These are phyloP conservation scores for Macrotus californicus DNA, from an alignment of 2,113 vertebrate species.

Conservation along the genomic window DNA sequence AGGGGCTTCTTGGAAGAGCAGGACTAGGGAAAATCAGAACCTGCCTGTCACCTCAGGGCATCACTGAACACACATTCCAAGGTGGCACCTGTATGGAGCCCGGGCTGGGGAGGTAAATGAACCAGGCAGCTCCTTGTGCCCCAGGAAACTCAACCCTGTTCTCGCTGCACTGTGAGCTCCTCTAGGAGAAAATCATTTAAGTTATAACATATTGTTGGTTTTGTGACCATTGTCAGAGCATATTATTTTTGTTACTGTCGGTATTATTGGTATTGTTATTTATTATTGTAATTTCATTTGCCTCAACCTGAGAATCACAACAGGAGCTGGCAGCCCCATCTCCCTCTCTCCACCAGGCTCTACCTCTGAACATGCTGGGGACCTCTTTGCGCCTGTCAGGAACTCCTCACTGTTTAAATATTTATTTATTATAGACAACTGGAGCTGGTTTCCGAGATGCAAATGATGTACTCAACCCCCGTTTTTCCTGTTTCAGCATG, in stretches of 20 bases:
- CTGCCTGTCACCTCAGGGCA: neutral
- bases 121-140: neutral
- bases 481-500: slow-evolving; percentile 30
- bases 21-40: neutral
- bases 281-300: slow-evolving; percentile 42
- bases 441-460: slow-evolving; percentile 67
- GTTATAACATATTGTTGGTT: neutral
- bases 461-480: neutral
- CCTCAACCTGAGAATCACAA: slow-evolving; percentile 4
- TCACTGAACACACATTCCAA: neutral
- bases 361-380: slow-evolving; percentile 55
- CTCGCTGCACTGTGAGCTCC: slow-evolving; percentile 37
- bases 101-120: neutral
- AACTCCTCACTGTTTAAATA: slow-evolving; percentile 62
- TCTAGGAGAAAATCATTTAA: slow-evolving; percentile 54
- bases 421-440: slow-evolving; percentile 78
- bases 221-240: neutral
- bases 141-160: neutral
- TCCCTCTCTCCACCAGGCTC: neutral
- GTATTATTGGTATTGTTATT: slow-evolving; percentile 63
- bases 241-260: slow-evolving; percentile 25
- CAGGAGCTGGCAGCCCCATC: neutral
- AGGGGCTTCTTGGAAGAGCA: neutral
- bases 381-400: slow-evolving; percentile 6
- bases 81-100: neutral